Conservation (phyloP, 2,113 vertebrate species). For the Athene noctua region DNA sequence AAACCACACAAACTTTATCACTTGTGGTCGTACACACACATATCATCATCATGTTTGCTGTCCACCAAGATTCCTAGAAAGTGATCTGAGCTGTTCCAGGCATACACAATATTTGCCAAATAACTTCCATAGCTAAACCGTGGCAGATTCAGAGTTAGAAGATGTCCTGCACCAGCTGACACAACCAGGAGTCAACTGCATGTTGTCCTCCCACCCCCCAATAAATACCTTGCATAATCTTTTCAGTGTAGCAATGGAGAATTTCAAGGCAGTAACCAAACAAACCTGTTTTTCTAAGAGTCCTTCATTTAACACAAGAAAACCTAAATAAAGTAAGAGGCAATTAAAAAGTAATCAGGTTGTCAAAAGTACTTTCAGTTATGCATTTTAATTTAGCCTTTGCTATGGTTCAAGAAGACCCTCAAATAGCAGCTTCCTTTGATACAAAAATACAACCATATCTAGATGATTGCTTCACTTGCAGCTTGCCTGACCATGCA, state of each 20-base stretch:
- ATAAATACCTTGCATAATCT: not conserved
- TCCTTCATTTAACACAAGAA: not conserved
- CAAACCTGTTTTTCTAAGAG: not conserved
- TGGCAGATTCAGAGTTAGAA: not conserved
- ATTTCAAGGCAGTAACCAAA: not conserved
- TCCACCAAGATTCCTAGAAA: not conserved
- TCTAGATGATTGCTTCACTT: not conserved
- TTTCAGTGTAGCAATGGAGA: not conserved
- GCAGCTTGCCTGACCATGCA: not conserved
- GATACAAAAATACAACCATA: not conserved
- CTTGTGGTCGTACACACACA: not conserved
- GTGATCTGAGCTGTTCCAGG: not conserved
- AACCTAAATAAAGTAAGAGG: slow-evolving; percentile 2
- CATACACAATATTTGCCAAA: not conserved
- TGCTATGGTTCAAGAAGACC: not conserved
- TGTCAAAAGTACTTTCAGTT: not conserved
- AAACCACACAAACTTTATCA: not conserved
- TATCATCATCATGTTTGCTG: not conserved
- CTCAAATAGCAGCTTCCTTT: not conserved
- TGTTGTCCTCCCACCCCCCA: not conserved
- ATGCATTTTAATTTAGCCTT: not conserved
- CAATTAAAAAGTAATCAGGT: slow-evolving; percentile 9
- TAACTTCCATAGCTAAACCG: not conserved
- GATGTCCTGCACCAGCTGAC: not conserved
- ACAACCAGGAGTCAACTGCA: not conserved